Evolutionary conservation across 2,113 vertebrate species (phyloP), one percentile per base, ranked within the genome.

Genomic region (Clarias gariepinus): DNA sequence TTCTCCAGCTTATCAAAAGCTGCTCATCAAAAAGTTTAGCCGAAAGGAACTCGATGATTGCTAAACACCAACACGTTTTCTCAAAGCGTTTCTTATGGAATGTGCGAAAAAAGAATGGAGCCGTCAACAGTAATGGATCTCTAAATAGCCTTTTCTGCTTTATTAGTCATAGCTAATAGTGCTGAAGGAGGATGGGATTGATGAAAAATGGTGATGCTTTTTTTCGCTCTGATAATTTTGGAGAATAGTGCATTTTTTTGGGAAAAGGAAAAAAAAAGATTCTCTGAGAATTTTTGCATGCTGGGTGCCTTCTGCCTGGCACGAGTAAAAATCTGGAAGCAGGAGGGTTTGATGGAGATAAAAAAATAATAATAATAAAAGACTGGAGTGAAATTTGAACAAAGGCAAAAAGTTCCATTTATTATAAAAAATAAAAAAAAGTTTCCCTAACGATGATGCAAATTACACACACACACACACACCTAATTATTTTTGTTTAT

Each of bases 131-230:
- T 93, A 94, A 93, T 92, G 92, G 92, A 91, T 92, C 93, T 93
- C 92, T 94, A 93, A 94, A 95, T 94, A 94, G 93, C 92, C 94
- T 95, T 94, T 95, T 93, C 92, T 94, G 93, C 94, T 95, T 94
- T 95, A 95, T 95, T 95, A 95, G 93, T 95, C 94, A 94, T 94
- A 94, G 92, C 94, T 95, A 94, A 94, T 94, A 91, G 91, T 90
- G 90, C 91, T 91, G 93, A 95, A 94, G 91, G 93, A 91, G 84
- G 91, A 53, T 88, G 89, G 88, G 91, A 93, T 92, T 92, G 92
- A 92, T 94, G 92, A 87, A 90, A 92, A 93, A 91, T 91, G 90
- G 89, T 78, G 9, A 41, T n/a, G 28, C 53, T 53, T 41, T 87
- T 85, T 36, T 94, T 93, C 93, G 90, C 94, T 93, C 89, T 85